Base-by-base conservation (phyloP, 2,888 invertebrate species). In the Charanyca ferruginea region DNA sequence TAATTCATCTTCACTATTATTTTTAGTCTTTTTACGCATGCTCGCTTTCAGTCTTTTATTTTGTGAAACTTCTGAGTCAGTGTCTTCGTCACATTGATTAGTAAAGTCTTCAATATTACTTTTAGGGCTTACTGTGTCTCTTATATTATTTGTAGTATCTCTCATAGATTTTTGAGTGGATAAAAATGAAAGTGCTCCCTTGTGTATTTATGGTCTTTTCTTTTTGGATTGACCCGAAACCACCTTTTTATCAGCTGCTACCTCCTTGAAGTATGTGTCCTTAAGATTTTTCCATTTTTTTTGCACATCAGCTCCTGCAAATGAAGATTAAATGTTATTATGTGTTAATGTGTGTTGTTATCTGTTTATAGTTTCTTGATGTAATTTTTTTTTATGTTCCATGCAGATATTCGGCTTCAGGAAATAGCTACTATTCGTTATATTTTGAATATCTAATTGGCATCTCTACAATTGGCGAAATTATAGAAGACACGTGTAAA, bases 391-490 rank as follows among this genome's bases (percentile, higher is more conserved):
- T 42, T 42, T n/a, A 42, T 18, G n/a, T 42, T 42, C n/a, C n/a
- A n/a, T 42, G 6, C 18, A 42, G 42, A 18, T 42, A 18, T 8
- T 42, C 18, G 42, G 42, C 42, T 42, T 42, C 42, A n/a, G 41
- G 28, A 25, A 45, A 45, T 32, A 28, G 42, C 45, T 51, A 41
- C 42, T 25, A 42, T 54, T 51, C 42, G 42, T 11, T 22, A 18
- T 47, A 66, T 71, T 62, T 42, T n/a, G 62, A 71, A 52, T 66
- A 66, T 59, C 44, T 52, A 35, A 57, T 61, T 52, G 63, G 63
- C 22, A 35, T 25, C 13, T 44, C 63, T 52, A 64, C 63, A 45
- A 66, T 66, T 51, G 23, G 59, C 13, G 66, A 66, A 54, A 59
- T 66, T 28, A 32, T 66, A 32, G 53, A 66, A 64, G 55, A 60